Evolutionary conservation across 1,140 invertebrate genomes (phyloP).

Genomic region (Polypedilum vanderplanki): DNA sequence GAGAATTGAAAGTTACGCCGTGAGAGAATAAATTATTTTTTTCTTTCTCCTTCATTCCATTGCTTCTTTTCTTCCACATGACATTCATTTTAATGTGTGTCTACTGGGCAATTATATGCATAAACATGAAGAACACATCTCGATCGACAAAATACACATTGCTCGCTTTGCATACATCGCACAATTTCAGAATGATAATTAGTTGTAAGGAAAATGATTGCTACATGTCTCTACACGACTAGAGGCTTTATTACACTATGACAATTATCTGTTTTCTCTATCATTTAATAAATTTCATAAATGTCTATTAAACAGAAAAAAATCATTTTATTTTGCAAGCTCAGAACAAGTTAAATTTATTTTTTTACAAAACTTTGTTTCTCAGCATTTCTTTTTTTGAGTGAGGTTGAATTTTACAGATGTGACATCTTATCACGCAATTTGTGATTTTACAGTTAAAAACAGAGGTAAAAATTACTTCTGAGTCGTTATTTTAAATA

Average conservation of each 20-base stretch:
- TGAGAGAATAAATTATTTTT: constrained; percentile 17
- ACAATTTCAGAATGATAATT: not conserved
- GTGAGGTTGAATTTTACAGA: not conserved
- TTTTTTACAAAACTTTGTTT: not conserved
- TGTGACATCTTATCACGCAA: constrained; percentile 4
- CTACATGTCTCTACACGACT: not conserved
- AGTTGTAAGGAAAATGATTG: not conserved
- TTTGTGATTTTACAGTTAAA: not conserved
- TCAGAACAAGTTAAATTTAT: not conserved
- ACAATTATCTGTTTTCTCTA: not conserved
- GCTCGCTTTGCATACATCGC: constrained; percentile 9
- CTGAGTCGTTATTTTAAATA: too few species aligned
- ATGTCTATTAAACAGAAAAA: not conserved
- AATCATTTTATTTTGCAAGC: not conserved
- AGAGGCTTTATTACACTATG: not conserved
- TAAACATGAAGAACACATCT: not conserved
- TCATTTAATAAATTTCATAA: not conserved
- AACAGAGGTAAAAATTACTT: not conserved
- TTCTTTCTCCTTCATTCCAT: not conserved
- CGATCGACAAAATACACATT: not conserved
- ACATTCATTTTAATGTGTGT: constrained; percentile 28
- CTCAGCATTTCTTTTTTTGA: not conserved
- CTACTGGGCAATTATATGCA: constrained; percentile 26
- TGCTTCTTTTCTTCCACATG: not conserved
- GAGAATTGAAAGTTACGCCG: constrained; percentile 16